Evolutionary conservation across 1,140 invertebrate genomes (phyloP), one percentile per base, ranked within the genome.

Genomic region (Neodiprion fabricii): DNA sequence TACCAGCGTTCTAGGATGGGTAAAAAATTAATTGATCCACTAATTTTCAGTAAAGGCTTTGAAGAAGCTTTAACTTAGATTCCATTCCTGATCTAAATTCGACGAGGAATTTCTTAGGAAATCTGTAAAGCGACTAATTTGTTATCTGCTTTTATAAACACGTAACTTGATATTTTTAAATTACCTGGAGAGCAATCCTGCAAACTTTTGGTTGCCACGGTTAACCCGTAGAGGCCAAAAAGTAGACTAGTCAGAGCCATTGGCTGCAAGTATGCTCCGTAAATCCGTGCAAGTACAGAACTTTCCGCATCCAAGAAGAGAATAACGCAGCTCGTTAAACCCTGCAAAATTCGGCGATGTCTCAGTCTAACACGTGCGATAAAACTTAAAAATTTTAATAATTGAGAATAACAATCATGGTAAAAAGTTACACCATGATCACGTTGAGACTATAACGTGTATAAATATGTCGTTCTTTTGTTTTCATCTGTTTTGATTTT

Each of bases 101-200:
- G 73, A 70, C 48, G 65, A 72, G 12, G 70, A 11, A 67, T 12
- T 73, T 67, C 66, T 71, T 28, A 49, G 75, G 71, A 80, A 76
- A 77, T n/a, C 72, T 47, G 40, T 67, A 23, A 71, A 74, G 72
- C 73, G 74, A 73, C 71, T 77, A 70, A 61, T 4, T 48, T 47
- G 17, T 40, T 21, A 65, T 67, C 40, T 65, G 23, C 10, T 5
- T 5, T 40, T 40, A 40, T 40, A 40, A 40, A 40, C 28, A 40
- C 28, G 48, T 9, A 48, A 28, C n/a, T 28, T 12, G 9, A 49
- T 53, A 21, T 23, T 11, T 12, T 68, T 23, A 49, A 70, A 48
- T 76, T 83, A 88, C 87, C 86, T 84, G 86, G 82, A 79, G 79
- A 80, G 66, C 84, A 77, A 71, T 82, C 79, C 48, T 86, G 80